A percentile compares a stretch with the other conserved stretches of the same genome.
Conservation (phyloP, 1,140 invertebrate genomes). For the Ceratina japonica region DNA sequence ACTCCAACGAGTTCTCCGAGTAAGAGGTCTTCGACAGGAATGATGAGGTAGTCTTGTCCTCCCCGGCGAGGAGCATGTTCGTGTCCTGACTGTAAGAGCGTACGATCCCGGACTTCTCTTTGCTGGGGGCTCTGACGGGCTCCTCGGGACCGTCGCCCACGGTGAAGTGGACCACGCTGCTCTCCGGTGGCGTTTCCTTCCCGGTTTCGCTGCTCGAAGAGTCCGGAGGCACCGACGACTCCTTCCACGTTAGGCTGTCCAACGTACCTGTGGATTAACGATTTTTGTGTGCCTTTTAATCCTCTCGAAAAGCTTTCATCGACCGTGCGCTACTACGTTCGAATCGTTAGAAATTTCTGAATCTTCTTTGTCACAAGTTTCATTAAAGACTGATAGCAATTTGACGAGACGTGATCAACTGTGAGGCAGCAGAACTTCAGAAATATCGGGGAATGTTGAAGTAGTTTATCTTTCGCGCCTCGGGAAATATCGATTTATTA, state of each 20-base stretch:
- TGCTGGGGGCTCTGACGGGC: conserved; percentile 20
- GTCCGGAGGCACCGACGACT: conserved; percentile 75
- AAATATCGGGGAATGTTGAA: neutral
- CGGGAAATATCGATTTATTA: neutral
- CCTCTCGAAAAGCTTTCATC: too few species aligned
- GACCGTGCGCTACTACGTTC: too few species aligned
- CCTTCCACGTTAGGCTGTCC: conserved; percentile 75
- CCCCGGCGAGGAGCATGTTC: conserved; percentile 66
- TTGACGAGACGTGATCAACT: too few species aligned
- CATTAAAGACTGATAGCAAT: too few species aligned
- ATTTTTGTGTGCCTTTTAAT: neutral
- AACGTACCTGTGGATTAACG: conserved; percentile 68
- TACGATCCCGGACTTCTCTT: conserved; percentile 45
- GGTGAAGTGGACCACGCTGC: conserved; percentile 71
- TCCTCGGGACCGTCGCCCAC: conserved; percentile 67
- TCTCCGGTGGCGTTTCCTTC: conserved; percentile 75
- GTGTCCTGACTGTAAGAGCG: conserved; percentile 76
- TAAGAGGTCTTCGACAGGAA: conserved; percentile 76
- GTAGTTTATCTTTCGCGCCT: neutral
- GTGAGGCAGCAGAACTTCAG: too few species aligned
- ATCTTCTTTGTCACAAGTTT: too few species aligned
- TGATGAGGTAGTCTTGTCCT: conserved; percentile 65
- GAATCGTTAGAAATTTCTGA: too few species aligned
- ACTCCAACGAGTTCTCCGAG: conserved; percentile 78
- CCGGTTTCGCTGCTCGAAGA: conserved; percentile 77